Evolutionary conservation across 2,888 invertebrate genomes (phyloP).

Genomic region (Glaucopsyche alexis): DNA sequence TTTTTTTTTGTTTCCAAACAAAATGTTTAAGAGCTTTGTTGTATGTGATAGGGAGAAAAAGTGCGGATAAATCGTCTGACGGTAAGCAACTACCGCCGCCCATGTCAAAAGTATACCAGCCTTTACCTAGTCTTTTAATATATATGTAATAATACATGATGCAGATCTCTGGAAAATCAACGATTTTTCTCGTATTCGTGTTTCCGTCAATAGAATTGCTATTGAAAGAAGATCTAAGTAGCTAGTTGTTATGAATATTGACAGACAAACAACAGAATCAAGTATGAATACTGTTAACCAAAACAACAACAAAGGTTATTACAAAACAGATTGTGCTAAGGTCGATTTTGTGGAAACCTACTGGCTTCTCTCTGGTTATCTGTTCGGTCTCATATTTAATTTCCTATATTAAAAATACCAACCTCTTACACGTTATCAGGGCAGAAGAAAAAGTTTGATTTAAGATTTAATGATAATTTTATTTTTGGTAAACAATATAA

Average conservation of each 20-base stretch:
- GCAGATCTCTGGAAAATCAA: no score
- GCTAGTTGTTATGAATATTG: background rate
- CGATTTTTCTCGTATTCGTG: background rate
- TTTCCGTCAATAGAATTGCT: background rate
- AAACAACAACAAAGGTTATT: background rate
- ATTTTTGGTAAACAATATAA: background rate
- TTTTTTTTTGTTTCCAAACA: no score
- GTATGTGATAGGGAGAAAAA: background rate
- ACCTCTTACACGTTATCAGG: background rate
- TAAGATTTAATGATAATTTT: background rate
- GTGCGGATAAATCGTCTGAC: no score
- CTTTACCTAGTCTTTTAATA: no score
- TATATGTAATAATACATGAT: no score
- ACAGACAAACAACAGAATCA: background rate
- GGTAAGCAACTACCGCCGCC: no score
- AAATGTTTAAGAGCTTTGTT: background rate
- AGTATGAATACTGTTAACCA: background rate
- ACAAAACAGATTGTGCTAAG: background rate
- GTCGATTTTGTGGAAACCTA: background rate
- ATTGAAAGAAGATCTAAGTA: constrained; percentile 7
- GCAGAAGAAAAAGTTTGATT: no score
- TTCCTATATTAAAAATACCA: background rate
- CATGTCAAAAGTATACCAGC: no score
- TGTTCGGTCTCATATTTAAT: background rate
- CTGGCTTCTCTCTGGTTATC: background rate